These are phyloP conservation scores for Isurus oxyrinchus DNA, from an alignment of 2,113 vertebrate genomes.

Conservation along the genomic window DNA sequence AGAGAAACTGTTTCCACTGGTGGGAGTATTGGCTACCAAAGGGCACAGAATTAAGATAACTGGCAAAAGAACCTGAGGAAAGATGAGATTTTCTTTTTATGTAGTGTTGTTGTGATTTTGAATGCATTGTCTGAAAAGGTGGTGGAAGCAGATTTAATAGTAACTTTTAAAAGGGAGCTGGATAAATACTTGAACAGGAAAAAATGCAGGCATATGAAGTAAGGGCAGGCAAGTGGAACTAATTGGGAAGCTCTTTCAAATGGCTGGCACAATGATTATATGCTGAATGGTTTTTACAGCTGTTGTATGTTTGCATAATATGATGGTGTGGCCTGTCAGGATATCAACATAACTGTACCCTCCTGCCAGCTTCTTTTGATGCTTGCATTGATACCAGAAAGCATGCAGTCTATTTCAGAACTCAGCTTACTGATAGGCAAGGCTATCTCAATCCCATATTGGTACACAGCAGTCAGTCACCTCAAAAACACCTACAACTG, in stretches of 20 bases:
- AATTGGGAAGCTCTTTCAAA: neutral
- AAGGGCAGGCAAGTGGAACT: neutral
- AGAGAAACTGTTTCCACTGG: neutral
- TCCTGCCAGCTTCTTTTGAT: neutral
- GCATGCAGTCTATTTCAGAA: neutral
- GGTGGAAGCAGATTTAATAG: neutral
- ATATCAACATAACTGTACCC: neutral
- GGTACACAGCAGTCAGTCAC: neutral
- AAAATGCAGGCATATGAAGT: neutral
- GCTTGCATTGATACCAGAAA: neutral
- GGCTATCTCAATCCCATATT: neutral
- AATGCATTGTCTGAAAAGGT: neutral
- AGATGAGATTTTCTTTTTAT: neutral
- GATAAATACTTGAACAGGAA: too few relatives aligned
- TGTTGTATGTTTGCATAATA: neutral
- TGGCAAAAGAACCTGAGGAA: neutral
- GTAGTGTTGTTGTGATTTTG: neutral
- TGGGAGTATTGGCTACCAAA: neutral
- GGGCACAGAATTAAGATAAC: neutral
- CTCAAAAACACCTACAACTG: neutral
- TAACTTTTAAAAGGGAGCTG: too few relatives aligned
- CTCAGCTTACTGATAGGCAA: neutral
- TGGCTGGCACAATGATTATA: neutral
- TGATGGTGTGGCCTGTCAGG: neutral
- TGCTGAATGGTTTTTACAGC: neutral